These are phyloP conservation scores for Lasioglossum figueresi DNA, from an alignment of 2,888 invertebrate species.

Conservation along the genomic window DNA sequence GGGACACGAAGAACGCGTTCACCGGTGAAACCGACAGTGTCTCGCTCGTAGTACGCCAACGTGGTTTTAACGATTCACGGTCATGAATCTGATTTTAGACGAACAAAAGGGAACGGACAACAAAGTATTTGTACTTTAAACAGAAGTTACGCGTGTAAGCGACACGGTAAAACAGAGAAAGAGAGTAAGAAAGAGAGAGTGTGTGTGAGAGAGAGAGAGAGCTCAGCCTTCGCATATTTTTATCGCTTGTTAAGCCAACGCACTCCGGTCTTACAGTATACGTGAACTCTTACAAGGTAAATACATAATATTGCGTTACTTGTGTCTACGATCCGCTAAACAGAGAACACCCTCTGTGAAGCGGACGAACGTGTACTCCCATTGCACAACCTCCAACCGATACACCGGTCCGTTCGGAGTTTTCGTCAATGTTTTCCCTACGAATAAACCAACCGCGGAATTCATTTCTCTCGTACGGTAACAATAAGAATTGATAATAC, in stretches of 20 bases:
- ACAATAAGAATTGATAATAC: conserved; percentile 25
- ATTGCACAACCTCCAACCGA: conserved; percentile 56
- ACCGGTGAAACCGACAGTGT: conserved; percentile 33
- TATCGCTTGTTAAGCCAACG: conserved; percentile 63
- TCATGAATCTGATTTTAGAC: conserved; percentile 63
- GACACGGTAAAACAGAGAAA: conserved; percentile 18
- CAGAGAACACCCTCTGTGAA: conserved; percentile 43
- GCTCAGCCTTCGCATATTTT: conserved; percentile 73
- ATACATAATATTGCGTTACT: conserved; percentile 62
- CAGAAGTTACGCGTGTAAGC: conserved; percentile 29
- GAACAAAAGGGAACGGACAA: conserved; percentile 41
- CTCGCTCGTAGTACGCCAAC: conserved; percentile 47
- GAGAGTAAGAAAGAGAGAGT: neutral
- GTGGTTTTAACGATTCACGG: conserved; percentile 49
- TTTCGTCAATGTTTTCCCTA: conserved; percentile 48
- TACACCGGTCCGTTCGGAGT: conserved; percentile 49
- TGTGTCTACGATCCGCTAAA: conserved; percentile 38
- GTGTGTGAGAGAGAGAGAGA: neutral
- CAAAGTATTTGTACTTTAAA: conserved; percentile 38
- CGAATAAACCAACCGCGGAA: conserved; percentile 24
- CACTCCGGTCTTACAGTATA: conserved; percentile 67
- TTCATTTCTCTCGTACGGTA: conserved; percentile 38
- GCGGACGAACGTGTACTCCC: conserved; percentile 34
- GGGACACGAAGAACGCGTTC: conserved; percentile 30
- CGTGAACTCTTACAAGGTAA: conserved; percentile 58